Evolutionary conservation across 2,888 invertebrate species (phyloP), one percentile per base, ranked within the genome.

Genomic region (Opisthograptis luteolata): DNA sequence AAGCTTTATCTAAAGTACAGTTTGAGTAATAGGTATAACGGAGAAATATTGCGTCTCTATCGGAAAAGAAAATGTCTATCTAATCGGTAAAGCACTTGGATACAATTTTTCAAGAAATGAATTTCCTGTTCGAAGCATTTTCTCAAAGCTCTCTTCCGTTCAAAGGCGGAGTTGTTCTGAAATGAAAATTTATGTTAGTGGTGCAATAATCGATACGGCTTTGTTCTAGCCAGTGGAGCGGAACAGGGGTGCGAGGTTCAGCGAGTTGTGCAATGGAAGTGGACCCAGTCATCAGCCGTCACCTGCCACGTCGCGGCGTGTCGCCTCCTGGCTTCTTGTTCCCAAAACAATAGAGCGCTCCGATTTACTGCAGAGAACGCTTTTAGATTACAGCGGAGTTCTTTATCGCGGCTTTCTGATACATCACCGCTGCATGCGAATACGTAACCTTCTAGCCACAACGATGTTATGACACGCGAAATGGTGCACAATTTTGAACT

Each of bases 141-240:
- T 70, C 57, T 70, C 66, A 62, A 68, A 72, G 70, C 57, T 62
- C 61, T 65, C 66, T 70, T 66, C 66, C 60, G 68, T 71, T 73
- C 65, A 70, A 72, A 70, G 58, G 53, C 47, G 64, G 65, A 68
- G 66, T 75, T 68, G 68, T 72, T 70, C 66, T 63, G 61, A 76
- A 76, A 78, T 79, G 77, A 81, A 78, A 78, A 78, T 77, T 69
- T 71, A 77, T 78, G 72, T 74, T 68, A 54, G 60, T 53, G 54
- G 60, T 62, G 67, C 67, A 71, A 73, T 74, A 76, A 76, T 67
- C 72, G 64, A 63, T 65, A 60, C 52, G 58, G 65, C 60, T 73
- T 71, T 73, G 68, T 70, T 68, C 51, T 60, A 54, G 46, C 44
- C 55, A 49, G 49, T 55, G 56, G 34, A 52, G 54, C 46, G 54